These are phyloP conservation scores for Dendrophyllia cribrosa DNA, from an alignment of 64 coral and sea anemone species.

Conservation along the genomic window DNA sequence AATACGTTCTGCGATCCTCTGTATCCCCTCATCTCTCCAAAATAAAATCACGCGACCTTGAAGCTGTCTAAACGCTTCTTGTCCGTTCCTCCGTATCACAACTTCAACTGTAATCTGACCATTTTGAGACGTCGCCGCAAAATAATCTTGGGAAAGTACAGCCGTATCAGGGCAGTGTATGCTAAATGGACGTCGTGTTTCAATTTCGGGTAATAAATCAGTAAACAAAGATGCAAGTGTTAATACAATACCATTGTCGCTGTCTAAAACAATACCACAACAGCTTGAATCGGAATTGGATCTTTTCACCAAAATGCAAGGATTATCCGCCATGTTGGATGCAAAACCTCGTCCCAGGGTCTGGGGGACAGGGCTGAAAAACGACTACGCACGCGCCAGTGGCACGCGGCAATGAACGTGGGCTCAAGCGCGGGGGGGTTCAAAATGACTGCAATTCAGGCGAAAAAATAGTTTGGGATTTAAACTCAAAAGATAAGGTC, in stretches of 20 bases:
- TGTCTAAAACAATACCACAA: constrained; percentile 82
- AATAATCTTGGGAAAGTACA: background rate
- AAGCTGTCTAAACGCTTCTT: constrained; percentile 49
- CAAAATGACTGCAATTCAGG: too few relatives aligned
- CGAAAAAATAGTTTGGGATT: too few relatives aligned
- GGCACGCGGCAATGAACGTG: too few relatives aligned
- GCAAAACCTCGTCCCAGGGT: too few relatives aligned
- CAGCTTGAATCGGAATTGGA: constrained; percentile 70
- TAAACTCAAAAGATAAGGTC: too few relatives aligned
- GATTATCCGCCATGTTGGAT: constrained; percentile 74
- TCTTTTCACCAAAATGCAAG: constrained; percentile 26
- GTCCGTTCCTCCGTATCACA: constrained; percentile 19
- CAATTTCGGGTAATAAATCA: constrained; percentile 36
- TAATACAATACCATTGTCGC: constrained; percentile 62
- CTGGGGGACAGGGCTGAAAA: too few relatives aligned
- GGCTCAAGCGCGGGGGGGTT: too few relatives aligned
- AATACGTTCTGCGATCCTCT: constrained; percentile 50
- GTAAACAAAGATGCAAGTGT: constrained; percentile 79
- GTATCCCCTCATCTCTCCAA: constrained; percentile 73
- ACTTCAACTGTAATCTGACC: constrained; percentile 54
- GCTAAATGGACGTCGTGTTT: constrained; percentile 17
- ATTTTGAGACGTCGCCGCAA: background rate
- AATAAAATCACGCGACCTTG: constrained; percentile 43
- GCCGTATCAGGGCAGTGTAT: background rate
- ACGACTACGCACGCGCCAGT: too few relatives aligned